phyloP scores from a whole-genome alignment of 2,113 vertebrate species.

The Cranoglanis bouderius region DNA sequence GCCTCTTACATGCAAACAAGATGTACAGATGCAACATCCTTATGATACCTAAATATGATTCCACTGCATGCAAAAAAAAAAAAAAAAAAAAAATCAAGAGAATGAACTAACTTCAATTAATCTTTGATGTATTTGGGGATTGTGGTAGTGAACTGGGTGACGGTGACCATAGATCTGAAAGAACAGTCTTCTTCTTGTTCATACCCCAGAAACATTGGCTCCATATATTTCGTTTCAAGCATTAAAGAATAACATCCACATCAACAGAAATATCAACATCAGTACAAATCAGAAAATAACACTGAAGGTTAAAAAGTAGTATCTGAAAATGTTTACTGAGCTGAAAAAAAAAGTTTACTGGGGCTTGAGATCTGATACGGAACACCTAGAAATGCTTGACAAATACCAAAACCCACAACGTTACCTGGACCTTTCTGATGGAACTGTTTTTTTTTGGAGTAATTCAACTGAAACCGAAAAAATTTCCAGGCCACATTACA shows the following conservation, averaged over 20 bases:
- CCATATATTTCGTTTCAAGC: not conserved
- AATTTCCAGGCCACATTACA: not conserved
- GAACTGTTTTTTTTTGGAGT: slow-evolving; percentile 2
- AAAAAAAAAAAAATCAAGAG: slow-evolving; percentile 30
- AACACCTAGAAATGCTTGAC: not conserved
- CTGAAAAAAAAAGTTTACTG: not conserved
- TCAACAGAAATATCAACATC: not conserved
- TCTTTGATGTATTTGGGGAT: slow-evolving; percentile 18
- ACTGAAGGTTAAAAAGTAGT: not conserved
- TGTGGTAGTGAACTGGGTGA: slow-evolving; percentile 25
- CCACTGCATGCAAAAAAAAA: slow-evolving; percentile 44
- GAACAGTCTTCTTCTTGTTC: not conserved
- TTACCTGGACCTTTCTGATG: slow-evolving; percentile 15
- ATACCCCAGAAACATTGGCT: not conserved
- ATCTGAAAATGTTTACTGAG: slow-evolving; percentile 15
- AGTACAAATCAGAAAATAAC: not conserved
- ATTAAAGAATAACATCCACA: not conserved
- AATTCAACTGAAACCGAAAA: not conserved
- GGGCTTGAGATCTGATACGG: not conserved
- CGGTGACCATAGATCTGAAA: slow-evolving; percentile 6
- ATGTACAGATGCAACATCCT: slow-evolving; percentile 45
- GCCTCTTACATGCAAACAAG: slow-evolving; percentile 23
- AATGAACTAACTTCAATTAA: slow-evolving; percentile 39
- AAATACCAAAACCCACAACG: not conserved
- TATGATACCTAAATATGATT: slow-evolving; percentile 29